phyloP scores from a whole-genome alignment of 64 coral and sea anemone species.

The Platygyra sinensis region DNA sequence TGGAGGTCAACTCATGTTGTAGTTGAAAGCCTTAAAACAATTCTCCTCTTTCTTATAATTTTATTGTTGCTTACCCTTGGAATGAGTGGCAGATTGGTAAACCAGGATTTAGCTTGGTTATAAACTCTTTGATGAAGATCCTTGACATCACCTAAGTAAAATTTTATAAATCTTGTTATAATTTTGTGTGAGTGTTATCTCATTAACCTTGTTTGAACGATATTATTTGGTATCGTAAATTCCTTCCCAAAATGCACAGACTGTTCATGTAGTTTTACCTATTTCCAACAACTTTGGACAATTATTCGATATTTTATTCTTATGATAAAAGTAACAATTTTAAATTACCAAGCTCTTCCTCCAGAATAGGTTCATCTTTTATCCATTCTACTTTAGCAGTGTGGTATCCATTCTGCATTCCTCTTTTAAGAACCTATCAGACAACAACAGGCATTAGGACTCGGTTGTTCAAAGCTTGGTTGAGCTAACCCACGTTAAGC shows the following conservation, averaged over 20 bases:
- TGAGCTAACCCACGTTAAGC: too few relatives aligned
- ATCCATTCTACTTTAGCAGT: slow-evolving; percentile 86
- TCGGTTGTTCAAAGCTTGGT: too few relatives aligned
- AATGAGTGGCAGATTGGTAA: slow-evolving; percentile 40
- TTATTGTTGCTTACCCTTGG: slow-evolving; percentile 10
- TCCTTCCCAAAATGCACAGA: too few relatives aligned
- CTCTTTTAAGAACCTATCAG: slow-evolving; percentile 55
- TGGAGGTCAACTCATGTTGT: too few relatives aligned
- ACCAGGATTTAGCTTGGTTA: slow-evolving; percentile 47
- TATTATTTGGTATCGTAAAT: too few relatives aligned
- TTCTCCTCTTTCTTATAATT: too few relatives aligned
- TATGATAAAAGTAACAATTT: neutral
- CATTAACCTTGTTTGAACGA: too few relatives aligned
- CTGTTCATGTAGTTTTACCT: too few relatives aligned
- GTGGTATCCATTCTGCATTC: slow-evolving; percentile 72
- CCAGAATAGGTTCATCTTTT: slow-evolving; percentile 44
- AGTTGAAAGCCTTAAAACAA: too few relatives aligned
- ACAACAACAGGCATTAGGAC: neutral
- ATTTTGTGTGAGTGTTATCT: neutral
- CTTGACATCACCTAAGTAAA: neutral
- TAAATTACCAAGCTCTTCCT: slow-evolving; percentile 42
- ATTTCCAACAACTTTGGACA: too few relatives aligned
- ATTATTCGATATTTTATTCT: too few relatives aligned
- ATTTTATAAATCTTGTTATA: too few relatives aligned
- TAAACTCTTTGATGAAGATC: slow-evolving; percentile 28